Percentiles rank a stretch among this genome's conserved stretches.
Conservation (phyloP, 2,113 vertebrate species). For the Poeciliopsis prolifica region DNA sequence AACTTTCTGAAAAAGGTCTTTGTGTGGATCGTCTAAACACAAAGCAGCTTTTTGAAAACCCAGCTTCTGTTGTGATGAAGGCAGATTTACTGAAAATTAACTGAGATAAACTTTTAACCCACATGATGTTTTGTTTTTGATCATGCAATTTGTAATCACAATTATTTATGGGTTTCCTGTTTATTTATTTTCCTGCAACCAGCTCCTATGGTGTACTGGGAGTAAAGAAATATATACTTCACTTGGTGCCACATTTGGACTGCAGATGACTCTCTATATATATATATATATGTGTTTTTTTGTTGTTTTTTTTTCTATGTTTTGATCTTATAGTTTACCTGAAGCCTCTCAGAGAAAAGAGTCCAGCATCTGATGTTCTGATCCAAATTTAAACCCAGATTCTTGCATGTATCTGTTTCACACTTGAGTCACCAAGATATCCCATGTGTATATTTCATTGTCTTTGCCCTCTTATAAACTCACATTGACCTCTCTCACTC, state of each 20-base stretch:
- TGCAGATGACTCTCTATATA: constrained; percentile 4
- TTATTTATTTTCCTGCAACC: not conserved
- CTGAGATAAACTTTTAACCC: not conserved
- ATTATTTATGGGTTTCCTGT: not conserved
- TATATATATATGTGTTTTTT: no score
- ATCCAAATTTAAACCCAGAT: constrained; percentile 5
- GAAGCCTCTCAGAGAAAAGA: not conserved
- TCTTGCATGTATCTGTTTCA: constrained; percentile 9
- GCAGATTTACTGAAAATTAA: not conserved
- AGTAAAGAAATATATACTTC: not conserved
- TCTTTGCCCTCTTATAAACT: constrained; percentile 50
- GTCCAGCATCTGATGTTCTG: not conserved
- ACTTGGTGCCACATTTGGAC: constrained; percentile 20
- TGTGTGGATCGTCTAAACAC: constrained; percentile 1
- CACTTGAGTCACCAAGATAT: constrained; percentile 14
- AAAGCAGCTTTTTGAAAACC: not conserved
- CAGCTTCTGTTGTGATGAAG: not conserved
- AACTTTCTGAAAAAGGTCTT: constrained; percentile 20
- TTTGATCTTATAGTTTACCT: not conserved
- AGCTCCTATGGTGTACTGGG: constrained; percentile 1
- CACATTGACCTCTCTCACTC: constrained; percentile 33
- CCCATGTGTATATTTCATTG: not conserved
- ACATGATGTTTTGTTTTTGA: not conserved
- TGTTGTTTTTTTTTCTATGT: not conserved
- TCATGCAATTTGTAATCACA: not conserved